Evolutionary conservation across 2,113 vertebrate genomes (phyloP).

Genomic region (Menidia beryllina): DNA sequence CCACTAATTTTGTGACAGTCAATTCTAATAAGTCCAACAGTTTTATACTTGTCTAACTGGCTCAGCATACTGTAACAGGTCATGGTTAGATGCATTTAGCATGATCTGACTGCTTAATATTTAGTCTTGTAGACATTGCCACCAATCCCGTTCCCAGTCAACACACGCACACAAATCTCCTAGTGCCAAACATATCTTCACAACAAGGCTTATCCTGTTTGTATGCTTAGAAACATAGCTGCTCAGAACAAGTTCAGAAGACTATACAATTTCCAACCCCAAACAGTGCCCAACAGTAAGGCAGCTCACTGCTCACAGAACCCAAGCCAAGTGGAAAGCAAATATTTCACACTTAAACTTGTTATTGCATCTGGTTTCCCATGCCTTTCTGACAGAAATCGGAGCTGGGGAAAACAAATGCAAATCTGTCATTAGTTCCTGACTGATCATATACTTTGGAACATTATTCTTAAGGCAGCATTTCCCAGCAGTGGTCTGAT

Average conservation of each 20-base stretch:
- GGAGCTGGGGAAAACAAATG: constrained; percentile 21
- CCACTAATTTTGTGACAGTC: constrained; percentile 36
- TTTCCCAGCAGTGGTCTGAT: constrained; percentile 25
- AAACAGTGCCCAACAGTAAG: constrained; percentile 22
- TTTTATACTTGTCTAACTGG: constrained; percentile 44
- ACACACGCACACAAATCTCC: constrained; percentile 6
- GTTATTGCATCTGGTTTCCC: constrained; percentile 23
- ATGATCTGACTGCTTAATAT: constrained; percentile 1
- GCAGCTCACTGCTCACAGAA: background rate
- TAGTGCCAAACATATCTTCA: constrained; percentile 5
- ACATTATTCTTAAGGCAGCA: constrained; percentile 39
- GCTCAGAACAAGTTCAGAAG: no score
- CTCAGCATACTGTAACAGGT: constrained; percentile 8
- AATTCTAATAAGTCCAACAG: constrained; percentile 22
- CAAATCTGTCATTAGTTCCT: constrained; percentile 37
- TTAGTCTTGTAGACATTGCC: constrained; percentile 6
- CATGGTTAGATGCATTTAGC: constrained; percentile 26
- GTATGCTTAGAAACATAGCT: background rate
- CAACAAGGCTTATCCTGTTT: constrained; percentile 4
- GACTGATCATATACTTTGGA: constrained; percentile 52
- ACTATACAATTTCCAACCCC: no score
- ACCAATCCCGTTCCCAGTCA: background rate
- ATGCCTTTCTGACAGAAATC: constrained; percentile 21
- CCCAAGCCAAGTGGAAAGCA: constrained; percentile 16
- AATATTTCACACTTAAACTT: constrained; percentile 23